These are phyloP conservation scores for Lamellibrachia satsuma DNA, from an alignment of 2,888 invertebrate genomes.

Conservation along the genomic window DNA sequence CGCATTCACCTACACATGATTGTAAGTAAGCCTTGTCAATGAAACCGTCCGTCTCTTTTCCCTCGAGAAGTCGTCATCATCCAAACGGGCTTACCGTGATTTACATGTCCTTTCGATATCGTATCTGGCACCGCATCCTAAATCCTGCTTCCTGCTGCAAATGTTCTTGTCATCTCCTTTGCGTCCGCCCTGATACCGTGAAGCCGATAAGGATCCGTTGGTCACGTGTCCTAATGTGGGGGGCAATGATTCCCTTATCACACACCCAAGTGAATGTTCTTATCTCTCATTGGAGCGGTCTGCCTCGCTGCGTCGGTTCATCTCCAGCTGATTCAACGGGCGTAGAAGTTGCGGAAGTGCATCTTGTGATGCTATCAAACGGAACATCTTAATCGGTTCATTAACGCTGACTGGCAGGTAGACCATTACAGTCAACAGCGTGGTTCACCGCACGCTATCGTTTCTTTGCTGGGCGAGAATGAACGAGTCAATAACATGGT, in stretches of 20 bases:
- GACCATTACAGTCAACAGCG: neutral
- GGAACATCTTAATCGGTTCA: conserved; percentile 5
- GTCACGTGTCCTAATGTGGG: neutral
- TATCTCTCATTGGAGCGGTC: neutral
- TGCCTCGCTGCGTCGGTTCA: neutral
- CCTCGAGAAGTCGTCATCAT: neutral
- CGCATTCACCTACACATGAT: neutral
- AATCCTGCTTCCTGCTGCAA: neutral
- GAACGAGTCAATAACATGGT: neutral
- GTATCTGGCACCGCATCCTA: neutral
- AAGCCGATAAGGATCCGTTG: neutral
- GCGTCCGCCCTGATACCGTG: neutral
- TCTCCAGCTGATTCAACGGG: neutral
- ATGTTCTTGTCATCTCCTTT: neutral
- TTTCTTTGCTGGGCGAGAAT: neutral
- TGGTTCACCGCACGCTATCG: neutral
- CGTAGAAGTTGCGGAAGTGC: neutral
- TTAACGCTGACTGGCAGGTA: neutral
- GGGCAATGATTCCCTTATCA: neutral
- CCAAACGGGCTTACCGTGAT: neutral
- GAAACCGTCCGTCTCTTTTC: neutral
- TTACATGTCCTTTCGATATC: neutral
- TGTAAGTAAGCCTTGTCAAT: neutral
- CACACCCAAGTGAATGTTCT: neutral
- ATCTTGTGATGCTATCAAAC: neutral